Conservation (phyloP, 2,888 invertebrate genomes). For the Chloromyia formosa region DNA sequence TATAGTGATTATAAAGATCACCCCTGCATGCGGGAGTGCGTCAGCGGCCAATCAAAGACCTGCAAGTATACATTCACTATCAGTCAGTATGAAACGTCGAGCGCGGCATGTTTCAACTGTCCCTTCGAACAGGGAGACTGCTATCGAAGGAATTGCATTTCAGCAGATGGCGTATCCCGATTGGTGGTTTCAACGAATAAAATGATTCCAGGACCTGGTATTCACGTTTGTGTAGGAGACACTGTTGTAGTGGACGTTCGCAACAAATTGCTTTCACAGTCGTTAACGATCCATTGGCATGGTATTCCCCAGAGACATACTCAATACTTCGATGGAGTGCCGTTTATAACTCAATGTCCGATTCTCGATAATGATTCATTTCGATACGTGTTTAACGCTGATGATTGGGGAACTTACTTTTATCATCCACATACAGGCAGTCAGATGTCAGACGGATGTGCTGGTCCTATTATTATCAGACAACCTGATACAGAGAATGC, state of each 20-base stretch:
- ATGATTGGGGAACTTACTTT: slow-evolving; percentile 80
- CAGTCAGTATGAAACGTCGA: neutral
- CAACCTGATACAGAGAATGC: slow-evolving; percentile 70
- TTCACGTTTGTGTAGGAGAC: slow-evolving; percentile 77
- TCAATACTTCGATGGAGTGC: slow-evolving; percentile 87
- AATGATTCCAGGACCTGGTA: slow-evolving; percentile 65
- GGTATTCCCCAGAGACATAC: slow-evolving; percentile 79
- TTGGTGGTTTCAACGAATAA: slow-evolving; percentile 65
- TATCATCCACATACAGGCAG: slow-evolving; percentile 77
- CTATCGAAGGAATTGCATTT: slow-evolving; percentile 64
- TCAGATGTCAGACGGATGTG: slow-evolving; percentile 82
- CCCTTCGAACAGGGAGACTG: slow-evolving; percentile 58
- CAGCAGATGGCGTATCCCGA: slow-evolving; percentile 65
- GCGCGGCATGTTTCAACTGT: slow-evolving; percentile 11
- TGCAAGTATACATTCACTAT: slow-evolving; percentile 10
- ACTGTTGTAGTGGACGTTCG: slow-evolving; percentile 79
- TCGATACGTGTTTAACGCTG: slow-evolving; percentile 75
- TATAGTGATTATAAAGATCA: slow-evolving; percentile 12
- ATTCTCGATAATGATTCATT: slow-evolving; percentile 75
- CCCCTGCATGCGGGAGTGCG: slow-evolving; percentile 15
- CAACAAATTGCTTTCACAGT: slow-evolving; percentile 78
- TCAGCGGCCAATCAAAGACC: neutral
- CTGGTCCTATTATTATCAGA: slow-evolving; percentile 77
- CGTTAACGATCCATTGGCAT: slow-evolving; percentile 89
- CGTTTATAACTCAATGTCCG: slow-evolving; percentile 84